Conservation (phyloP, 2,113 vertebrate species). For the Hydrolagus affinis region DNA sequence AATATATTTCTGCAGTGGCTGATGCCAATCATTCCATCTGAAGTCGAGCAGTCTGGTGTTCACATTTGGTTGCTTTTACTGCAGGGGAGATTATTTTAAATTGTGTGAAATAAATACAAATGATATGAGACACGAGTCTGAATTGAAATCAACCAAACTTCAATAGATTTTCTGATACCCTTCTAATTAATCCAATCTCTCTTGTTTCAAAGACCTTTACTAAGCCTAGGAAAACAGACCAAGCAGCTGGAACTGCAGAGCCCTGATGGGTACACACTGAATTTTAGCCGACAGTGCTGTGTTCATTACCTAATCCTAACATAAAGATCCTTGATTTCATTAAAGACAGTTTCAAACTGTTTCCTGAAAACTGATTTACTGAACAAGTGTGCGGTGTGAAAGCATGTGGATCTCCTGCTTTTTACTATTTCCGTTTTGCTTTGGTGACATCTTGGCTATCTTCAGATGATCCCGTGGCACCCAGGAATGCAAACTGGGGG, state of each 20-base stretch:
- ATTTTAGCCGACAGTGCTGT: constrained; percentile 25
- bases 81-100: neutral
- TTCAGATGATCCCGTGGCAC: neutral
- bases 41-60: neutral
- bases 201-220: neutral
- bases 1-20: neutral
- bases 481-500: neutral
- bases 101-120: constrained; percentile 8
- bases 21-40: neutral
- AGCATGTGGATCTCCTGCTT: constrained; percentile 1
- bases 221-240: neutral
- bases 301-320: constrained; percentile 14
- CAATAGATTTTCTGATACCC: neutral
- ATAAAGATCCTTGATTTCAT: constrained; percentile 7
- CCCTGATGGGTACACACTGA: neutral
- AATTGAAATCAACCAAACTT: neutral
- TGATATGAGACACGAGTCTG: neutral
- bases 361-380: neutral
- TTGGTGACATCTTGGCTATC: neutral
- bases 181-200: constrained; percentile 5
- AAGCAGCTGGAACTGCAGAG: neutral
- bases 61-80: neutral
- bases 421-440: neutral
- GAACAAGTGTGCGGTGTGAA: constrained; percentile 24
- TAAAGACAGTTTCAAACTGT: neutral